Conservation (phyloP, 2,113 vertebrate species). For the Hemiscyllium ocellatum region DNA sequence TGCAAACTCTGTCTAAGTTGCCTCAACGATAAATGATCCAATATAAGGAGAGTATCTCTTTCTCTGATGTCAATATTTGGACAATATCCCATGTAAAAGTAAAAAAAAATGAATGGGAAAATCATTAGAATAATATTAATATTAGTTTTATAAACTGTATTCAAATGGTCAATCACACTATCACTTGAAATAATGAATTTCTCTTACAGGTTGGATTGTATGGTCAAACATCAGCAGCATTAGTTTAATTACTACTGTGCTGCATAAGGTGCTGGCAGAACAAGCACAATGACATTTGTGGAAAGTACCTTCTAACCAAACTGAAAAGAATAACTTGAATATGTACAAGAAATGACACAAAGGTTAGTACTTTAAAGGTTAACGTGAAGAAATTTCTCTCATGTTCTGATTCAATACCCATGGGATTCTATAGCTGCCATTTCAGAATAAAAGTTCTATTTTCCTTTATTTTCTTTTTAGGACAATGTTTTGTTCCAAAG, state of each 20-base stretch:
- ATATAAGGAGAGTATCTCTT: neutral
- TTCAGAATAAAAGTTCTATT: neutral
- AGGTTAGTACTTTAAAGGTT: neutral
- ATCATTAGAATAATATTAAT: neutral
- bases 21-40: neutral
- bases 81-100: neutral
- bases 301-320: neutral
- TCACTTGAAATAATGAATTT: neutral
- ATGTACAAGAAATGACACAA: neutral
- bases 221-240: neutral
- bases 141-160: neutral
- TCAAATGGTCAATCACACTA: neutral
- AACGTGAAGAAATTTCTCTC: neutral
- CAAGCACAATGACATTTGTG: neutral
- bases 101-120: neutral
- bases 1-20: neutral
- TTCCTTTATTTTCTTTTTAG: slow-evolving; percentile 26
- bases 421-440: slow-evolving; percentile 21
- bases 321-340: neutral
- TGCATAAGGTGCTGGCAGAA: neutral
- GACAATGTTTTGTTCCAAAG: neutral
- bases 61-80: neutral
- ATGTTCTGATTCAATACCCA: neutral
- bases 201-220: neutral
- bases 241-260: neutral